Evolutionary conservation across 2,797 vertebrate species (phyloP).

Genomic region (Paratrypauchen microcephalus): DNA sequence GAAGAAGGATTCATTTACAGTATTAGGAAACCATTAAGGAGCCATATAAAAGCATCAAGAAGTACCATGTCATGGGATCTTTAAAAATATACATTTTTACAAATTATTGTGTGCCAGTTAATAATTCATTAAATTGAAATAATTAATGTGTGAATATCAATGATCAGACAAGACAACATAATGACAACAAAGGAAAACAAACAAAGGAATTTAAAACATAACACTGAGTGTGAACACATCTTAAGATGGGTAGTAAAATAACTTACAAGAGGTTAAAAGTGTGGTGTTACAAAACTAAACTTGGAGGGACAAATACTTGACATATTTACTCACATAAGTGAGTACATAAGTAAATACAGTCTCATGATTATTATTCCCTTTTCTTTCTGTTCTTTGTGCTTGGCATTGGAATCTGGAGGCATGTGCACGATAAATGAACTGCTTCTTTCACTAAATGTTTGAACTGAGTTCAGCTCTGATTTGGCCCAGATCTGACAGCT

Average conservation of each 20-base stretch:
- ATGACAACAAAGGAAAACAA: not conserved
- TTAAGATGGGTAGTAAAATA: not conserved
- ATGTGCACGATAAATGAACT: conserved; percentile 67
- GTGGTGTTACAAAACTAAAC: not conserved
- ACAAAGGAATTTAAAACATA: not conserved
- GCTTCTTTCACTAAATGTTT: conserved; percentile 68
- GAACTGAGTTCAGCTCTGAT: conserved; percentile 66
- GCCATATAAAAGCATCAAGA: too few relatives aligned
- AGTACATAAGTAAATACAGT: not conserved
- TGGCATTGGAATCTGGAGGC: conserved; percentile 44
- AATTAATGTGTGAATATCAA: not conserved
- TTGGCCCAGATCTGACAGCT: conserved; percentile 69
- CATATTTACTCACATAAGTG: not conserved
- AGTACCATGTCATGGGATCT: too few relatives aligned
- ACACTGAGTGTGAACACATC: not conserved
- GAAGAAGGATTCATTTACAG: too few relatives aligned
- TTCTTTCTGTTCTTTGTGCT: conserved; percentile 34
- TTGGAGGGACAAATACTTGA: not conserved
- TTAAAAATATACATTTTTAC: too few relatives aligned
- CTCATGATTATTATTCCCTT: not conserved
- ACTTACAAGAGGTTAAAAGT: not conserved
- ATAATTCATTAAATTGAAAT: not conserved
- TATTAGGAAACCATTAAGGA: too few relatives aligned
- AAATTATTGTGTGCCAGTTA: not conserved
- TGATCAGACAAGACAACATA: not conserved